Conservation (phyloP, 2,888 invertebrate genomes). For the Pegoplata infirma region DNA sequence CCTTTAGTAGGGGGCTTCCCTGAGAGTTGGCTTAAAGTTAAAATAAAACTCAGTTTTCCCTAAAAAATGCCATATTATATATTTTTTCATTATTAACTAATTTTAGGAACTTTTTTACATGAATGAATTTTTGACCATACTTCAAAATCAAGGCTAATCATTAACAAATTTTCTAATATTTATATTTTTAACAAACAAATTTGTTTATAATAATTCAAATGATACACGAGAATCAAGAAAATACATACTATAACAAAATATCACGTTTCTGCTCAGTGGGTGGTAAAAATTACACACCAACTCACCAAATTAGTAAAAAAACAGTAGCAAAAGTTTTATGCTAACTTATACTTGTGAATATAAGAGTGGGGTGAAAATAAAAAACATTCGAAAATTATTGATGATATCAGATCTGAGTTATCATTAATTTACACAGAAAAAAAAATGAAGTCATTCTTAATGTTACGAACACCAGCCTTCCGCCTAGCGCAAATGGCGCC, state of each 20-base stretch:
- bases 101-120: neutral
- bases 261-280: slow-evolving; percentile 64
- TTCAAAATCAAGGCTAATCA: slow-evolving; percentile 23
- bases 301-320: neutral
- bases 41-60: too few relatives aligned
- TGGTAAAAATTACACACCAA: slow-evolving; percentile 49
- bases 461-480: too few relatives aligned
- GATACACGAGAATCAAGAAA: neutral
- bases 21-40: too few relatives aligned
- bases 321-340: slow-evolving; percentile 44
- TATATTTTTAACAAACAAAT: slow-evolving; percentile 23
- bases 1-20: too few relatives aligned
- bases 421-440: too few relatives aligned
- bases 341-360: neutral
- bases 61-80: too few relatives aligned
- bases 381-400: too few relatives aligned
- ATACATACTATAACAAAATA: slow-evolving; percentile 36
- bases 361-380: too few relatives aligned
- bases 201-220: too few relatives aligned
- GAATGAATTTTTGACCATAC: neutral
- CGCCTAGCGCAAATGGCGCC: too few relatives aligned
- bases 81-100: neutral
- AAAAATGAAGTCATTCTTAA: too few relatives aligned
- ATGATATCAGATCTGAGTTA: too few relatives aligned
- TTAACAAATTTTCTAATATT: slow-evolving; percentile 13